Conservation (phyloP, 1,140 invertebrate species). For the Nasonia longicornis region DNA sequence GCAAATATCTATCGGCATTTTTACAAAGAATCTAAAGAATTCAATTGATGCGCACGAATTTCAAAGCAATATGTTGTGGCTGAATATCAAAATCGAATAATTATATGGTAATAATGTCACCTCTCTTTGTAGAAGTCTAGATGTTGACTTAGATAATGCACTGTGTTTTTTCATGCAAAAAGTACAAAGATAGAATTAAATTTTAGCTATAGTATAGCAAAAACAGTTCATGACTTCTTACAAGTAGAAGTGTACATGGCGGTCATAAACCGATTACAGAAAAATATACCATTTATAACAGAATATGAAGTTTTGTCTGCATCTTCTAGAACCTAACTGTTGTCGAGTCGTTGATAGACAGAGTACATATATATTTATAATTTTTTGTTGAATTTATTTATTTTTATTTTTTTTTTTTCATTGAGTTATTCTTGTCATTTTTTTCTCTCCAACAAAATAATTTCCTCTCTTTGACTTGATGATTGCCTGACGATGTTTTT, state of each 20-base stretch:
- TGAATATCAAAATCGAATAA: neutral
- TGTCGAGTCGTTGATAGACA: conserved; percentile 70
- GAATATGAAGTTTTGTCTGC: conserved; percentile 60
- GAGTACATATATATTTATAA: conserved; percentile 60
- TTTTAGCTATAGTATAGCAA: neutral
- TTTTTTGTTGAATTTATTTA: conserved; percentile 40
- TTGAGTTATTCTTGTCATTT: conserved; percentile 46
- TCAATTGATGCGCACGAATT: neutral
- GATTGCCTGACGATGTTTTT: conserved; percentile 62
- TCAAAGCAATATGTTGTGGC: conserved; percentile 29
- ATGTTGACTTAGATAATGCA: neutral
- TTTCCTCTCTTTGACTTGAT: conserved; percentile 51
- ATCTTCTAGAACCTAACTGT: conserved; percentile 66
- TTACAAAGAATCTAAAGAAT: too few relatives aligned
- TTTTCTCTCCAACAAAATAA: conserved; percentile 49
- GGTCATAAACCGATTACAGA: conserved; percentile 19
- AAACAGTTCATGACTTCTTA: conserved; percentile 53
- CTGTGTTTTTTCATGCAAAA: neutral
- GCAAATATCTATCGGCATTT: too few relatives aligned
- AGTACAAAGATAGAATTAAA: conserved; percentile 26
- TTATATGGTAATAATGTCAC: neutral
- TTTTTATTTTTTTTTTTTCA: conserved; percentile 33
- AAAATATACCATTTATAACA: conserved; percentile 36
- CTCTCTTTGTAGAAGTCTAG: conserved; percentile 39
- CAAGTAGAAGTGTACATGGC: conserved; percentile 52